Conservation (phyloP, 2,113 vertebrate species). For the Rhynchopsitta pachyrhyncha region DNA sequence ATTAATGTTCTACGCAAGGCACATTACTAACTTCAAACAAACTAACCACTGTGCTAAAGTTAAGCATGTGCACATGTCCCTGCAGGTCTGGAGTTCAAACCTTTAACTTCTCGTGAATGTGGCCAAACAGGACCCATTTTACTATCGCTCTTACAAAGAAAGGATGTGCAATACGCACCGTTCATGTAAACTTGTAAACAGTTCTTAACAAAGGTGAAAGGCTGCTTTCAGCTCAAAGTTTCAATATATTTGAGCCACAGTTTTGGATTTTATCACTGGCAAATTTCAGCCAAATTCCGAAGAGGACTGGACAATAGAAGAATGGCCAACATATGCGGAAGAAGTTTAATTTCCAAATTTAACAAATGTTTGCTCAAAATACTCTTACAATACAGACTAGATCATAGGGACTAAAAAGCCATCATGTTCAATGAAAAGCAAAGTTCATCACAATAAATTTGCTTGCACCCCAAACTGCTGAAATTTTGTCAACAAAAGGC, state of each 20-base stretch:
- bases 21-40: conserved; percentile 35
- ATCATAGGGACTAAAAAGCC: not conserved
- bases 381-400: not conserved
- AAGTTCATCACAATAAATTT: not conserved
- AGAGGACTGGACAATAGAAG: not conserved
- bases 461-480: not conserved
- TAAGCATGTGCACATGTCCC: conserved; percentile 24
- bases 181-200: not conserved
- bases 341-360: not conserved
- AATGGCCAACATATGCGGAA: not conserved
- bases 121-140: not conserved
- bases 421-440: not conserved
- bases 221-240: not conserved
- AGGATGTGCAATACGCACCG: not conserved
- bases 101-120: not conserved
- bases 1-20: conserved; percentile 24
- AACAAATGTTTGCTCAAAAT: not conserved
- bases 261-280: not conserved
- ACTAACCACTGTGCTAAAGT: not conserved
- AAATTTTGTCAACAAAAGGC: too few relatives aligned
- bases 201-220: not conserved
- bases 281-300: not conserved
- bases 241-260: not conserved
- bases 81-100: not conserved
- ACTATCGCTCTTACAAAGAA: not conserved